Evolutionary conservation across 2,888 invertebrate genomes (phyloP).

Genomic region (Eurytoma californica): DNA sequence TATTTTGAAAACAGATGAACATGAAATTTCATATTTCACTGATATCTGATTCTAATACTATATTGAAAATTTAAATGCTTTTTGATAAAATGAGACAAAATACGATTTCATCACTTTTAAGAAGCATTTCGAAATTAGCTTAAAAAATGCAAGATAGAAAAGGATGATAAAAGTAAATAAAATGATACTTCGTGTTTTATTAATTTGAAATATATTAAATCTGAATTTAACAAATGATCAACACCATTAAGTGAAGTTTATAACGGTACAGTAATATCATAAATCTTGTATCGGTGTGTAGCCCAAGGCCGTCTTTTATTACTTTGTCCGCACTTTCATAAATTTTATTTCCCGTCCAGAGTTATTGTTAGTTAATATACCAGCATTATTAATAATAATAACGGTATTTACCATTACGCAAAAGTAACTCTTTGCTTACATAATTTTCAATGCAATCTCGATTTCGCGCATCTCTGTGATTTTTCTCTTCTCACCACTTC

Average conservation of each 20-base stretch:
- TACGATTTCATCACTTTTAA: neutral
- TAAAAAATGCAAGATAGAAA: neutral
- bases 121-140: slow-evolving; percentile 18
- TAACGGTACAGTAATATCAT: slow-evolving; percentile 38
- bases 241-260: slow-evolving; percentile 35
- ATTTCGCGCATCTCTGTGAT: neutral
- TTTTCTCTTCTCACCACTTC: neutral
- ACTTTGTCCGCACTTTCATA: slow-evolving; percentile 48
- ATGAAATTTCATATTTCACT: too few species aligned
- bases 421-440: neutral
- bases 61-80: too few species aligned
- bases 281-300: slow-evolving; percentile 40
- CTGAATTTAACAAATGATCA: slow-evolving; percentile 42
- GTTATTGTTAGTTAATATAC: neutral
- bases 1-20: too few species aligned
- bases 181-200: too few species aligned
- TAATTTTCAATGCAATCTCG: neutral
- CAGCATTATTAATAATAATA: slow-evolving; percentile 42
- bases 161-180: too few species aligned
- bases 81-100: too few species aligned
- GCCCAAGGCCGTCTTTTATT: slow-evolving; percentile 32
- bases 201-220: too few species aligned
- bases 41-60: too few species aligned
- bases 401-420: neutral
- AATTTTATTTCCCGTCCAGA: slow-evolving; percentile 8